Base-by-base conservation (phyloP, 2,888 invertebrate species). In the Invenusta paracnida region DNA sequence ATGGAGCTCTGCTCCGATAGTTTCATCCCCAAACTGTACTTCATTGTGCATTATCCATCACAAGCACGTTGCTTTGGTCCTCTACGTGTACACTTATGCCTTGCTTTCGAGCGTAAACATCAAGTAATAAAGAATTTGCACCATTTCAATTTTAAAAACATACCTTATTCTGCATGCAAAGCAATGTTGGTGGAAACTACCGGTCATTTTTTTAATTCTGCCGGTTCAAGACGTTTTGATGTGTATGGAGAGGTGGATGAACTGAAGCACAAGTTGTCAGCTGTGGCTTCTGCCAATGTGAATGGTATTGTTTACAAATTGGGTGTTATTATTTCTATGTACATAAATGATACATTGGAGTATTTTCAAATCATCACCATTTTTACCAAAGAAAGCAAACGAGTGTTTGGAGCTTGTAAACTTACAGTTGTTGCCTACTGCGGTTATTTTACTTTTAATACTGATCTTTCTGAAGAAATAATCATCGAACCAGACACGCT, bases 1-100 rank as follows among this genome's bases (percentile, higher is more conserved):
- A 2, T 82, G 23, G 17, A 27, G 2, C 23, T 82, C 2, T 82
- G 28, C 28, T 23, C 82, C 2, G 31, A 82, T 29, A 29, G 28
- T 5, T 82, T 82, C 82, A 82, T 82, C 5, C 82, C 82, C 11
- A 82, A 82, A 23, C n/a, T 82, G 29, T 29, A 82, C 23, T 82
- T 82, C 82, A 11, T 82, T 13, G 27, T 29, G 11, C 82, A 82
- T 29, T 82, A 82, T 29, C 29, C 31, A 2, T 2, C 2, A 2
- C 82, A 82, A 30, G 82, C 82, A 2, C 2, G 28, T 25, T 23
- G 17, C 5, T 82, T 82, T 82, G 82, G 82, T 27, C 31, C 82
- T 5, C 30, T 82, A 23, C 2, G 82, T 2, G 31, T 2, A 11
- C 82, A 82, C 29, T 23, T 30, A 27, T 82, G 82, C 27, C 82